A percentile compares a stretch with the other conserved stretches of the same genome.
phyloP scores from a whole-genome alignment of 2,888 invertebrate species.

The Tenthredo mesomela region DNA sequence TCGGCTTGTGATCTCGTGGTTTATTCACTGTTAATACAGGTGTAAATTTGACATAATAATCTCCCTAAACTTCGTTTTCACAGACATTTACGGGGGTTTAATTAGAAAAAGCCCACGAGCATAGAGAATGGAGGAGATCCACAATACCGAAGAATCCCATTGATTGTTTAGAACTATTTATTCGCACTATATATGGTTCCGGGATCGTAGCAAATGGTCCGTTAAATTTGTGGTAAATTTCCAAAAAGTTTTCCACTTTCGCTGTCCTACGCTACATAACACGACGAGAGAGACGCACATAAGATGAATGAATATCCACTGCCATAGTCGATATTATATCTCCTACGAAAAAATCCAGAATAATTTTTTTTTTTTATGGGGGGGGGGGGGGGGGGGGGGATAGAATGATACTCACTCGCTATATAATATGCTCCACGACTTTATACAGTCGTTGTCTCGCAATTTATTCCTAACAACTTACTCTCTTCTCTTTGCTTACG shows the following conservation, averaged over 20 bases:
- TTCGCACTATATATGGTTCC: neutral
- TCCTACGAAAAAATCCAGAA: neutral
- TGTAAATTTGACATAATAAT: neutral
- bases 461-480: neutral
- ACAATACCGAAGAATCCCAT: neutral
- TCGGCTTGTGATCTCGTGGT: neutral
- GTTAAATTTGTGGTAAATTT: conserved; percentile 39
- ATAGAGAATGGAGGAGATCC: neutral
- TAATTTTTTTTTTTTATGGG: neutral
- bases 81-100: neutral
- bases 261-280: neutral
- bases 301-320: neutral
- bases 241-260: conserved; percentile 31
- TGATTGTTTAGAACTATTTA: conserved; percentile 10
- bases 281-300: neutral
- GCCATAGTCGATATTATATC: neutral
- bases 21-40: neutral
- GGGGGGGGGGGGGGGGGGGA: too few species aligned
- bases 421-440: neutral
- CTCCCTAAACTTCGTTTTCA: neutral
- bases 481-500: neutral
- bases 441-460: neutral
- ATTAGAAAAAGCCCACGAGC: neutral
- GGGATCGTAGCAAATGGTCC: neutral
- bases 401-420: neutral